Percentiles rank a stretch among this genome's conserved stretches.
Conservation (phyloP, 2,797 vertebrate genomes). For the Melanotaenia boesemani region DNA sequence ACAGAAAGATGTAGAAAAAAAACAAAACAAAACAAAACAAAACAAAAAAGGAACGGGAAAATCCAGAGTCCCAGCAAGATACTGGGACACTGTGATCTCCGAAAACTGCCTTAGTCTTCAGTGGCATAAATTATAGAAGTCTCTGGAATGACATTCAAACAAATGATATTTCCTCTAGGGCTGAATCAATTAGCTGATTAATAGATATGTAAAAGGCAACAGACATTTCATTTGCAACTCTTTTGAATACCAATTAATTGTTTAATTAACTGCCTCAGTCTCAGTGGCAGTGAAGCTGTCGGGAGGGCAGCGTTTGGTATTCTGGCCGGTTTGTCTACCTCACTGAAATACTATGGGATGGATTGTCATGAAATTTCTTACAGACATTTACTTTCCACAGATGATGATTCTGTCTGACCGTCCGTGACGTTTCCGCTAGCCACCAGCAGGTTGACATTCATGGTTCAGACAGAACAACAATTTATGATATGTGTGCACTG, state of each 20-base stretch:
- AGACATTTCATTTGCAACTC: conserved; percentile 14
- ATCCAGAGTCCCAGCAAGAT: not conserved
- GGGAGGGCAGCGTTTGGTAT: not conserved
- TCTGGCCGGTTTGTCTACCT: not conserved
- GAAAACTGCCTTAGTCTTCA: not conserved
- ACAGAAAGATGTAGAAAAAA: not conserved
- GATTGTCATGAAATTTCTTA: not conserved
- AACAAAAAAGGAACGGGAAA: not conserved
- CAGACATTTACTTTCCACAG: conserved; percentile 3
- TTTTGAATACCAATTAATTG: conserved; percentile 17
- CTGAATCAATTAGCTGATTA: conserved; percentile 19
- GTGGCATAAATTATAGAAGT: not conserved
- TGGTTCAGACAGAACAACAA: not conserved
- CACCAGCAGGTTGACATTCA: not conserved
- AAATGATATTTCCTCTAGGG: not conserved
- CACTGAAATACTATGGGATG: conserved; percentile 4
- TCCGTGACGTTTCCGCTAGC: not conserved
- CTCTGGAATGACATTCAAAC: not conserved
- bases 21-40: no score
- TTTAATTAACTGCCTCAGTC: not conserved
- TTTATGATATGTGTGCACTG: not conserved
- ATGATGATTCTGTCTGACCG: conserved; percentile 20
- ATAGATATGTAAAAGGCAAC: not conserved
- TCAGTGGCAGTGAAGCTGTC: not conserved
- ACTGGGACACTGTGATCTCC: not conserved